Percentiles rank a stretch among this genome's conserved stretches.
phyloP scores from a whole-genome alignment of 2,113 vertebrate species.

The Rattus rattus region DNA sequence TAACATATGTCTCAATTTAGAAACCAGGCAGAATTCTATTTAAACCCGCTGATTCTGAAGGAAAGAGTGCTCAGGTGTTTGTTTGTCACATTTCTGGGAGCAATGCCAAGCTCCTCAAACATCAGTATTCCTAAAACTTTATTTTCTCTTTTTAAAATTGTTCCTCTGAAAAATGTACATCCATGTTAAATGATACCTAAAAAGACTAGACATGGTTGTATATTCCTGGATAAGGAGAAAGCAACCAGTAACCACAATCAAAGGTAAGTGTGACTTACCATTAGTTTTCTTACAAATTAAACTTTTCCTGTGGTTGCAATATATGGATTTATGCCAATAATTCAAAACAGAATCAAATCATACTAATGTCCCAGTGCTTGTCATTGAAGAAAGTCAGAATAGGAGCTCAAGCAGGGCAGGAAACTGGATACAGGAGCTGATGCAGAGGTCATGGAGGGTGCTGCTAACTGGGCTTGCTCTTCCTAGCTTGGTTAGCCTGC shows the following conservation, averaged over 20 bases:
- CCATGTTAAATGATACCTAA: slow-evolving; percentile 13
- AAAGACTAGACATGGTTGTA: not conserved
- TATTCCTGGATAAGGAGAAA: not conserved
- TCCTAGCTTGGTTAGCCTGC: not conserved
- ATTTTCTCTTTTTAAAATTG: slow-evolving; percentile 10
- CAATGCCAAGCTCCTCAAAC: slow-evolving; percentile 35
- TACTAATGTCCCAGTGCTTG: not conserved
- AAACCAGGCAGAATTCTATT: slow-evolving; percentile 59
- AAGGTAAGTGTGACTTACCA: not conserved
- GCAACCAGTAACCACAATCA: not conserved
- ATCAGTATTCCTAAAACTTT: slow-evolving; percentile 46
- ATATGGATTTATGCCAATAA: not conserved
- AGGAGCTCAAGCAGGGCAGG: not conserved
- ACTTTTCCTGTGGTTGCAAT: not conserved
- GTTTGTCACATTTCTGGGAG: slow-evolving; percentile 28
- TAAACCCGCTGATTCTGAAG: slow-evolving; percentile 57
- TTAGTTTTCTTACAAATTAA: not conserved
- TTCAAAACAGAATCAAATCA: not conserved
- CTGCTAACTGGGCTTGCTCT: not conserved
- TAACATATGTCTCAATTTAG: slow-evolving; percentile 72
- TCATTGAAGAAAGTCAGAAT: not conserved
- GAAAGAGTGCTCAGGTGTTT: not conserved
- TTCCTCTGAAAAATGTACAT: slow-evolving; percentile 51
- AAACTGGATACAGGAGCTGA: not conserved
- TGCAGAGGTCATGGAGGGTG: not conserved